These are phyloP conservation scores for Palythoa caribaeorum DNA, from an alignment of 92 coral and sea anemone genomes.

Conservation along the genomic window DNA sequence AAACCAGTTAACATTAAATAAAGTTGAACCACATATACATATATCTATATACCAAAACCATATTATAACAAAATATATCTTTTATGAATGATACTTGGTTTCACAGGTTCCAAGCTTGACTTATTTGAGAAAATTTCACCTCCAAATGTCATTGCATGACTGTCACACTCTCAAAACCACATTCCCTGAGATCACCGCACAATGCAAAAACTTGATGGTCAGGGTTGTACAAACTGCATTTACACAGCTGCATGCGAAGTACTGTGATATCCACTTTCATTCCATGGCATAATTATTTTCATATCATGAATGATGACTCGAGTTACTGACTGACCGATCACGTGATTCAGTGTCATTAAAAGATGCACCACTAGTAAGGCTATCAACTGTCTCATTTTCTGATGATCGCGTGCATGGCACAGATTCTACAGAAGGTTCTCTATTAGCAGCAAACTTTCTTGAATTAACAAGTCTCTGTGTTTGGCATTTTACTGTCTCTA, in stretches of 20 bases:
- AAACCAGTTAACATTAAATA: no score
- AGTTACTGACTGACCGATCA: constrained; percentile 73
- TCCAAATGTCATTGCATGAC: no score
- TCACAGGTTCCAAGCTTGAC: no score
- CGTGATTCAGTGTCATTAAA: constrained; percentile 71
- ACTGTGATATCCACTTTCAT: not conserved
- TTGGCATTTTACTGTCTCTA: constrained; percentile 90
- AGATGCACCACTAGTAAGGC: constrained; percentile 80
- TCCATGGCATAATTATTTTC: not conserved
- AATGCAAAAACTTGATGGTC: no score
- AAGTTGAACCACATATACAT: no score
- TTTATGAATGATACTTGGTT: no score
- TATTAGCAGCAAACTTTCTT: constrained; percentile 61
- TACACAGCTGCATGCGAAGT: not conserved
- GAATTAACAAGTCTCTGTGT: constrained; percentile 85
- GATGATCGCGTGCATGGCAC: constrained; percentile 87
- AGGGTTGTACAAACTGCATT: not conserved
- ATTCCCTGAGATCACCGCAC: no score
- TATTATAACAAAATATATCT: no score
- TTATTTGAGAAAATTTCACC: no score
- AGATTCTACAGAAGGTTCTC: constrained; percentile 79
- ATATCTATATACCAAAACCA: no score
- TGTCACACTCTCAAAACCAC: no score
- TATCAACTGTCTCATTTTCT: constrained; percentile 84
- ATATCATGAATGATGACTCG: constrained; percentile 70